Conservation (phyloP, 2,797 vertebrate species). For the Gouania willdenowi region DNA sequence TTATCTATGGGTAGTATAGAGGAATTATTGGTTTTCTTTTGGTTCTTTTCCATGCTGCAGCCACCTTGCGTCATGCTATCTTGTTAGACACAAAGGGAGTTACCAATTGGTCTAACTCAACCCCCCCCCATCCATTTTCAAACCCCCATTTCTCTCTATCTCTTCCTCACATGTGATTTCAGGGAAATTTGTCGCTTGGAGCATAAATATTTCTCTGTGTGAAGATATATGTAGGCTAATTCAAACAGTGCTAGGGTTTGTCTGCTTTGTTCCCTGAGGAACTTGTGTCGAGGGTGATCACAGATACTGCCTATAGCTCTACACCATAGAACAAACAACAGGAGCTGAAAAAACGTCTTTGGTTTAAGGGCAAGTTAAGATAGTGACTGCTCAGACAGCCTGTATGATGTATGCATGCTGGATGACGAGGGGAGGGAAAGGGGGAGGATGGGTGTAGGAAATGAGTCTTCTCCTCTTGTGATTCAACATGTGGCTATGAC, state of each 20-base stretch:
- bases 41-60: slow-evolving; percentile 1
- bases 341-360: slow-evolving; percentile 22
- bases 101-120: slow-evolving; percentile 8
- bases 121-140: not conserved
- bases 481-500: slow-evolving; percentile 25
- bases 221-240: slow-evolving; percentile 50
- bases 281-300: slow-evolving; percentile 15
- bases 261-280: slow-evolving; percentile 32
- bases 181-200: slow-evolving; percentile 37
- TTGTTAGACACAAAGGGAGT: slow-evolving; percentile 52
- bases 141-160: slow-evolving; percentile 31
- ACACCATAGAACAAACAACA: slow-evolving; percentile 22
- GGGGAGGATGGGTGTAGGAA: not conserved
- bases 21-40: not conserved
- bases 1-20: slow-evolving; percentile 6
- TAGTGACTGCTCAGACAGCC: slow-evolving; percentile 2
- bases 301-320: slow-evolving; percentile 35
- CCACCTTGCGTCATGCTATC: slow-evolving; percentile 35
- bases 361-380: slow-evolving; percentile 38
- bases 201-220: slow-evolving; percentile 37
- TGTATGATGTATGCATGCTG: slow-evolving; percentile 18
- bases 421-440: not conserved
- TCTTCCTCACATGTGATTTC: slow-evolving; percentile 25
- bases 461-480: not conserved
- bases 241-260: slow-evolving; percentile 59